Evolutionary conservation across 2,797 vertebrate species (phyloP).

Genomic region (Oreochromis grahami): DNA sequence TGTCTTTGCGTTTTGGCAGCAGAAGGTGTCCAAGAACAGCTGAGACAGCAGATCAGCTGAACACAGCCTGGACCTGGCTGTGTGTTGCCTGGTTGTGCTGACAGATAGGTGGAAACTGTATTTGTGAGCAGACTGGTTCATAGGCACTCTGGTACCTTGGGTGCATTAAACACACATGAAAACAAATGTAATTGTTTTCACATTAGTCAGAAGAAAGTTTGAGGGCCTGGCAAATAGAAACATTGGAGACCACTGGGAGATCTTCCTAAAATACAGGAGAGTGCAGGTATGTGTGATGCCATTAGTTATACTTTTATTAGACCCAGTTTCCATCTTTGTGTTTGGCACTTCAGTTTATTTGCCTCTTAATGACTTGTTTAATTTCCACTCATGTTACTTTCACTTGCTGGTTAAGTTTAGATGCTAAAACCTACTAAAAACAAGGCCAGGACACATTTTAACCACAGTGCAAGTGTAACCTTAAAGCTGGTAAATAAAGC

Average conservation of each 20-base stretch:
- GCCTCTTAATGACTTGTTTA: not conserved
- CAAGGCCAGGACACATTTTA: not conserved
- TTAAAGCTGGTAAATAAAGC: not conserved
- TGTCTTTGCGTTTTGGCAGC: not conserved
- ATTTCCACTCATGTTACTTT: not conserved
- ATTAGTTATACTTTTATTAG: not conserved
- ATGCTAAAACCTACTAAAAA: not conserved
- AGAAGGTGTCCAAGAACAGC: not conserved
- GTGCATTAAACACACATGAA: not conserved
- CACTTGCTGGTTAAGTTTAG: not conserved
- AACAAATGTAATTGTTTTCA: not conserved
- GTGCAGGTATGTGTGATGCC: not conserved
- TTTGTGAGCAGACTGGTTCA: not conserved
- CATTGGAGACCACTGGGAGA: not conserved
- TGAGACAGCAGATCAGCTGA: not conserved
- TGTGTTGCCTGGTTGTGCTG: not conserved
- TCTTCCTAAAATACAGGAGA: not conserved
- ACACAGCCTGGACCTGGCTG: not conserved
- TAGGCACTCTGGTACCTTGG: not conserved
- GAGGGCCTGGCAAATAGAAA: rapidly evolving
- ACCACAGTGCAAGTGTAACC: not conserved
- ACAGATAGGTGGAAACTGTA: not conserved
- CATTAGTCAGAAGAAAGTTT: not conserved
- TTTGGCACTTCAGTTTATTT: not conserved
- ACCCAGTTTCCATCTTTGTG: not conserved